Evolutionary conservation across 2,888 invertebrate species (phyloP).

Genomic region (Coelogynopora nodosa): DNA sequence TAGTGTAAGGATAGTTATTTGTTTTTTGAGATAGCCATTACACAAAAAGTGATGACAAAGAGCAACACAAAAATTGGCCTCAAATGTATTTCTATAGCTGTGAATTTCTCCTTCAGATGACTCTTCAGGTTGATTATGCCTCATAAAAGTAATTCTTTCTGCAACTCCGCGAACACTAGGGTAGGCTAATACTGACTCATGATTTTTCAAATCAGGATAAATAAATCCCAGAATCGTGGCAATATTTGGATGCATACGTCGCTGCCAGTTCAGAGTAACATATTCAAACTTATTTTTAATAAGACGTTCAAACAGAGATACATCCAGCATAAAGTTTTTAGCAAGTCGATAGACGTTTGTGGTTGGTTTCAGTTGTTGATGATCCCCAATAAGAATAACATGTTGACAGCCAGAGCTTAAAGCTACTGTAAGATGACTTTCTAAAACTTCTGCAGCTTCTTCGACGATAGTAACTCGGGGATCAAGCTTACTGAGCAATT

Average conservation of each 20-base stretch:
- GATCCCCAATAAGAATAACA: constrained; percentile 62
- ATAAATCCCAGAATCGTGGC: constrained; percentile 64
- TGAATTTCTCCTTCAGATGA: constrained; percentile 32
- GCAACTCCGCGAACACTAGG: constrained; percentile 35
- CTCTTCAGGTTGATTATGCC: constrained; percentile 45
- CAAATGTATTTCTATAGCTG: constrained; percentile 45
- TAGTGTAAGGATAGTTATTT: constrained; percentile 48
- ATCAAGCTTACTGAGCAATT: constrained; percentile 54
- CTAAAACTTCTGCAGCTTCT: constrained; percentile 82
- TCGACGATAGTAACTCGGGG: constrained; percentile 68
- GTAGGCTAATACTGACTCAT: constrained; percentile 64
- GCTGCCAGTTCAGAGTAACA: constrained; percentile 29
- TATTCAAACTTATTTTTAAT: constrained; percentile 11
- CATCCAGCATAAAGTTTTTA: background rate
- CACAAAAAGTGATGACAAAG: constrained; percentile 44
- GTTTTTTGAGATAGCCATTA: constrained; percentile 40
- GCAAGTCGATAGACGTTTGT: constrained; percentile 9
- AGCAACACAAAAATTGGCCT: constrained; percentile 43
- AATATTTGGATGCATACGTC: constrained; percentile 42
- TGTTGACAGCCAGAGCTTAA: constrained; percentile 73
- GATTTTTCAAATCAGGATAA: constrained; percentile 65
- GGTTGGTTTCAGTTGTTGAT: constrained; percentile 34
- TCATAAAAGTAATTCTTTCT: constrained; percentile 44
- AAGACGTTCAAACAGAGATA: constrained; percentile 33
- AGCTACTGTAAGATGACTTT: constrained; percentile 76